Evolutionary conservation across 2,888 invertebrate species (phyloP).

Genomic region (Caenorhabditis sp.): DNA sequence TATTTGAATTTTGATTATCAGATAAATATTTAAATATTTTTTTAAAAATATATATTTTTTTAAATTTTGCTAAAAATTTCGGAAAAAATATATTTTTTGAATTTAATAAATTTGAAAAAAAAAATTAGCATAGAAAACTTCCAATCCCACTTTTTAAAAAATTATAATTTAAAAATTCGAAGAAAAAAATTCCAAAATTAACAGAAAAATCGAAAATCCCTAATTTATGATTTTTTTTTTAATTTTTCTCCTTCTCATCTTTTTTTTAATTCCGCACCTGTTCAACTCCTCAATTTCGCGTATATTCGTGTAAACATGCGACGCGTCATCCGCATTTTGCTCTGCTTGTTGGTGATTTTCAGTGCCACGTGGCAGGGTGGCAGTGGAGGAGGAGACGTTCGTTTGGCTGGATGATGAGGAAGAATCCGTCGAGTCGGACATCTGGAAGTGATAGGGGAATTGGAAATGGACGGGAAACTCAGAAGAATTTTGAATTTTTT

Average conservation of each 20-base stretch:
- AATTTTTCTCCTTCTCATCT: neutral
- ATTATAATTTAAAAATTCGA: too few relatives aligned
- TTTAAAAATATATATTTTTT: too few relatives aligned
- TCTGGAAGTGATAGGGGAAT: conserved; percentile 32
- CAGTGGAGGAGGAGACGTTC: conserved; percentile 12
- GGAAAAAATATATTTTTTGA: too few relatives aligned
- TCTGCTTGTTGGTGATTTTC: conserved; percentile 1
- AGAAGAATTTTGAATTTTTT: conserved; percentile 1
- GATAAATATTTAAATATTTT: too few relatives aligned
- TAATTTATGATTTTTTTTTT: neutral
- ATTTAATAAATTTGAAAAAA: too few relatives aligned
- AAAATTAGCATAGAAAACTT: too few relatives aligned
- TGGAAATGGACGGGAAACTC: neutral
- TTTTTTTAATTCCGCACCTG: conserved; percentile 27
- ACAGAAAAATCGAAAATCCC: too few relatives aligned
- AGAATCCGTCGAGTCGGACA: conserved; percentile 59
- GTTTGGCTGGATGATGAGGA: conserved; percentile 46
- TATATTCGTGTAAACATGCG: conserved; percentile 79
- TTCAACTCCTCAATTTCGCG: conserved; percentile 77
- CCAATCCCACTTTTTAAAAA: too few relatives aligned
- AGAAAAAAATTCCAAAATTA: too few relatives aligned
- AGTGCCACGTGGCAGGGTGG: neutral
- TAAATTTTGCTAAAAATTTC: too few relatives aligned
- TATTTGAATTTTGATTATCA: too few relatives aligned
- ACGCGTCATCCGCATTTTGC: conserved; percentile 26